These are phyloP conservation scores for Amphiprion percula DNA, from an alignment of 2,113 vertebrate species.

Conservation along the genomic window DNA sequence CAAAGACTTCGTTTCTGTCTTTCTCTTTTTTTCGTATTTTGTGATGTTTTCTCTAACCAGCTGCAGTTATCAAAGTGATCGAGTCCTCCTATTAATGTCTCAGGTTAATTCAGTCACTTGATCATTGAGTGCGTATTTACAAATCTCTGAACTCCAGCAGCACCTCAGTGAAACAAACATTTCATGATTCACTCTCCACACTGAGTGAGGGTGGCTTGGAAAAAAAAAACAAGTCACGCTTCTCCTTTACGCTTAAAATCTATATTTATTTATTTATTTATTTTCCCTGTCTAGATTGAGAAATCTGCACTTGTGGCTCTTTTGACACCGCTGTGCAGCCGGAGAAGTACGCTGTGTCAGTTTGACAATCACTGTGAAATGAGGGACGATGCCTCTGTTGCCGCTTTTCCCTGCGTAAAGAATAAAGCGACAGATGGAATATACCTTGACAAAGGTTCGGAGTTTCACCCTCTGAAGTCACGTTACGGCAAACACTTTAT, in stretches of 20 bases:
- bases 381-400: slow-evolving; percentile 22
- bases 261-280: not conserved
- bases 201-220: not conserved
- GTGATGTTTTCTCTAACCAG: slow-evolving; percentile 3
- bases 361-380: slow-evolving; percentile 34
- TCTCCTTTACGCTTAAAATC: slow-evolving; percentile 7
- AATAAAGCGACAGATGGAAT: slow-evolving; percentile 46
- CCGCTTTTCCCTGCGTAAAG: slow-evolving; percentile 12
- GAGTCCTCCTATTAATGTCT: slow-evolving; percentile 2
- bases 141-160: not conserved
- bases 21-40: not conserved
- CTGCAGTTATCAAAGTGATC: slow-evolving; percentile 19
- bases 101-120: slow-evolving; percentile 27
- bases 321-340: not conserved
- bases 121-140: slow-evolving; percentile 7
- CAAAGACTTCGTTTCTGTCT: slow-evolving; percentile 11
- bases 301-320: not conserved
- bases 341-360: not conserved
- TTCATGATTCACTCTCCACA: not conserved
- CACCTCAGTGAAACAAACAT: slow-evolving; percentile 16
- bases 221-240: not conserved
- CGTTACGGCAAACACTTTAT: not conserved
- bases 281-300: not conserved
- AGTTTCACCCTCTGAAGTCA: slow-evolving; percentile 19
- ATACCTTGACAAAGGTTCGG: slow-evolving; percentile 13